phyloP scores from a whole-genome alignment of 2,888 invertebrate genomes.

The Andricus quercusramuli region DNA sequence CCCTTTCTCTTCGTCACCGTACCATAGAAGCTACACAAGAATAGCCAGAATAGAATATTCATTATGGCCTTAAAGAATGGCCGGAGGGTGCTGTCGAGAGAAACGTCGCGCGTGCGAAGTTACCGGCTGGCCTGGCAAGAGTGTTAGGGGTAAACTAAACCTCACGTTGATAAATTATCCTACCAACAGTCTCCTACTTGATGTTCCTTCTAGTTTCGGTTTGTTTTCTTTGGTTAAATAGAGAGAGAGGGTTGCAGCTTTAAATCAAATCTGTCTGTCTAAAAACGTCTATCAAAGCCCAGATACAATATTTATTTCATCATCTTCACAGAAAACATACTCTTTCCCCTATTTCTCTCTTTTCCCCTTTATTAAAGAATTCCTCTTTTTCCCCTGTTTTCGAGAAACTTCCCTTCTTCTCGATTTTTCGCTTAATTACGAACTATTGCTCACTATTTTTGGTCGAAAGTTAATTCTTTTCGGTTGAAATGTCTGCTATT shows the following conservation, averaged over 20 bases:
- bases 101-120: slow-evolving; percentile 3
- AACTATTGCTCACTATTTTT: too few relatives aligned
- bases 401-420: too few relatives aligned
- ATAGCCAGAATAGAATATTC: slow-evolving; percentile 55
- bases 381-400: too few relatives aligned
- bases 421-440: too few relatives aligned
- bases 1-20: neutral
- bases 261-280: too few relatives aligned
- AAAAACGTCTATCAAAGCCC: too few relatives aligned
- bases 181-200: neutral
- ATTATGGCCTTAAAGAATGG: slow-evolving; percentile 55
- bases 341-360: too few relatives aligned
- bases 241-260: neutral
- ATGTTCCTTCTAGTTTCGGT: neutral
- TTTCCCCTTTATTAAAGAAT: too few relatives aligned
- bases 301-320: too few relatives aligned
- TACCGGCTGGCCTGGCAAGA: neutral
- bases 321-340: too few relatives aligned
- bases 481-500: too few relatives aligned
- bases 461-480: too few relatives aligned
- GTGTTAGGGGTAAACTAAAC: slow-evolving; percentile 2
- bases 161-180: slow-evolving; percentile 7
- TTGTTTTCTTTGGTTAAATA: neutral
- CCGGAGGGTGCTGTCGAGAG: slow-evolving; percentile 9
- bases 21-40: neutral